A percentile compares a stretch with the other conserved stretches of the same genome.
Conservation (phyloP, 1,140 invertebrate genomes). For the Eciton burchellii region DNA sequence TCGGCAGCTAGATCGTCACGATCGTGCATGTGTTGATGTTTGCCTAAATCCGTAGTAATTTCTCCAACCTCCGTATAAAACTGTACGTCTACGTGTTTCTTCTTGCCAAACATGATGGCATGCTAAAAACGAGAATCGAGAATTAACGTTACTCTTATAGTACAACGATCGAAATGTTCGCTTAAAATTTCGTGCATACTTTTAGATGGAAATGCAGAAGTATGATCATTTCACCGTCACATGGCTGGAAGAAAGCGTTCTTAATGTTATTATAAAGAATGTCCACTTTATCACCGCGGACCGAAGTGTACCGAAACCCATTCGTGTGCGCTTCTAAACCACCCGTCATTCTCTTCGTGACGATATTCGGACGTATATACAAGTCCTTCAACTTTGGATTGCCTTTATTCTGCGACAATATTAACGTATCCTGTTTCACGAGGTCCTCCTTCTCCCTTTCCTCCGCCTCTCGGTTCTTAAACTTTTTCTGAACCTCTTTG, state of each 20-base stretch:
- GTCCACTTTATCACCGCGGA: conserved; percentile 99
- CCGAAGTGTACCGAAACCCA: conserved; percentile 99
- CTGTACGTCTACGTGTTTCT: conserved; percentile 99
- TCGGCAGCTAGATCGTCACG: conserved; percentile 99
- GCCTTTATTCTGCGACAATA: conserved; percentile 97
- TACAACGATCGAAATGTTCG: conserved; percentile 11
- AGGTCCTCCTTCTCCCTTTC: conserved; percentile 99
- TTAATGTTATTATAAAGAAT: conserved; percentile 99
- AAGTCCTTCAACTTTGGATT: conserved; percentile 99
- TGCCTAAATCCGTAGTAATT: conserved; percentile 99
- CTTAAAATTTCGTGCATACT: conserved; percentile 83
- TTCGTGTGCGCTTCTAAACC: conserved; percentile 97
- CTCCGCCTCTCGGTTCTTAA: conserved; percentile 98
- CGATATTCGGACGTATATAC: conserved; percentile 99
- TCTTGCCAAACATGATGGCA: conserved; percentile 99
- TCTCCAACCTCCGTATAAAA: conserved; percentile 99
- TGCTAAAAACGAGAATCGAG: conserved; percentile 87
- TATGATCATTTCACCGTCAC: conserved; percentile 99
- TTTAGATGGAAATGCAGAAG: conserved; percentile 99
- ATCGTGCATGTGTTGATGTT: conserved; percentile 99
- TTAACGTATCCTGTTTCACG: conserved; percentile 99
- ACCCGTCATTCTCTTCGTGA: conserved; percentile 98
- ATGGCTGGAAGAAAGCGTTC: conserved; percentile 99
- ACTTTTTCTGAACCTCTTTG: conserved; percentile 99
- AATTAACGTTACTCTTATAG: conserved; percentile 7